phyloP scores from a whole-genome alignment of 92 coral and sea anemone genomes.

The Metridium senile region DNA sequence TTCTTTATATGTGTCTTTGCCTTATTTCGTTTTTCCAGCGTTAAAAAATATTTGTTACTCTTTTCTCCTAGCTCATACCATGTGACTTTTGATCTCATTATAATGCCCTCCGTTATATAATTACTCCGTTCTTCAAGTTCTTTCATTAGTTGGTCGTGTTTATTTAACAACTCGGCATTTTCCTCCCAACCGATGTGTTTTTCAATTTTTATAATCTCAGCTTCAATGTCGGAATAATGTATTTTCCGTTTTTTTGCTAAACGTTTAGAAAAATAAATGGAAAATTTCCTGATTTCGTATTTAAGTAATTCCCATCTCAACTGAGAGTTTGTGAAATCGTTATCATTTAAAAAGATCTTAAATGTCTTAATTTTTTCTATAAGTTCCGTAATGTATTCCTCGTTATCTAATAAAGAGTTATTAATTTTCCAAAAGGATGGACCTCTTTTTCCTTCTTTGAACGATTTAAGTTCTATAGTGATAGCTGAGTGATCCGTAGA shows the following conservation, averaged over 20 bases:
- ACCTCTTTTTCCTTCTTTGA: background rate
- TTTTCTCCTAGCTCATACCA: slow-evolving; percentile 23
- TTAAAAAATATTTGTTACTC: slow-evolving; percentile 30
- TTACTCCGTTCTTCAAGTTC: background rate
- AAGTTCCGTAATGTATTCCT: background rate
- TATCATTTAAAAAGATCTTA: background rate
- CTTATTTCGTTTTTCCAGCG: slow-evolving; percentile 38
- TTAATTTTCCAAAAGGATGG: background rate
- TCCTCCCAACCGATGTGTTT: background rate
- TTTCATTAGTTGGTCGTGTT: background rate
- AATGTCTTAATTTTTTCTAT: background rate
- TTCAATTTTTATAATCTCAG: background rate
- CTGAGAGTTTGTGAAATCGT: background rate
- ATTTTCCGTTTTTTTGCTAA: background rate
- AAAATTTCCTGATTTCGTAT: background rate
- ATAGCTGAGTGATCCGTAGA: background rate
- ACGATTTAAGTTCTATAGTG: background rate
- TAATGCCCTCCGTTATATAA: background rate
- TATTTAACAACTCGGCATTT: background rate
- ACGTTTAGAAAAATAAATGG: background rate
- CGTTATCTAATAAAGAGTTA: background rate
- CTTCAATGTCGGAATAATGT: no score
- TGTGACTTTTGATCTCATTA: background rate
- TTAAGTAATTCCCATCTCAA: background rate
- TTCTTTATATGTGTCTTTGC: slow-evolving; percentile 29